Conservation (phyloP, 2,797 vertebrate genomes). For the Hemitrygon akajei region DNA sequence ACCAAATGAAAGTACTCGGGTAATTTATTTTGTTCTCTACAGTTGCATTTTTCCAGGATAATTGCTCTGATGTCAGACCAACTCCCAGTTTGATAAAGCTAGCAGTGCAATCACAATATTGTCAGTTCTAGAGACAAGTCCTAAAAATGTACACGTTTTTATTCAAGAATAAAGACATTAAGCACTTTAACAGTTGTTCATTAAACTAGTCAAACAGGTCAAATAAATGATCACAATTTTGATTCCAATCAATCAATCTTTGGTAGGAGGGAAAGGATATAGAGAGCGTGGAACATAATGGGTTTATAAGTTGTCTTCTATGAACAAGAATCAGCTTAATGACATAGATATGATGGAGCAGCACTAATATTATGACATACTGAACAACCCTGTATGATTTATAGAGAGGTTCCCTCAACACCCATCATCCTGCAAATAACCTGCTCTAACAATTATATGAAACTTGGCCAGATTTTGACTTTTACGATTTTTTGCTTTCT, state of each 20-base stretch:
- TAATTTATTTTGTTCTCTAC: neutral
- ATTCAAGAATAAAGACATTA: neutral
- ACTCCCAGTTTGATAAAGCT: neutral
- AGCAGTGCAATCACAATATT: neutral
- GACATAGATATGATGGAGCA: neutral
- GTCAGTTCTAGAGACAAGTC: neutral
- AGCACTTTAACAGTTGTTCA: neutral
- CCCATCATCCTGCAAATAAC: too few relatives aligned
- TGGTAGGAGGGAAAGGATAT: neutral
- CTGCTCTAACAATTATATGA: neutral
- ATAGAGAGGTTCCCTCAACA: neutral
- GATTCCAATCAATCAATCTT: neutral
- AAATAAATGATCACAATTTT: slow-evolving; percentile 14
- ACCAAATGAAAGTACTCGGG: neutral
- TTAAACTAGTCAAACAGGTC: neutral
- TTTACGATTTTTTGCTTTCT: neutral
- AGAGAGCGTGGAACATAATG: neutral
- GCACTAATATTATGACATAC: neutral
- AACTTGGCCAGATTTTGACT: neutral
- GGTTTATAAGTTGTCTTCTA: neutral
- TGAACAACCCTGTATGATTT: neutral
- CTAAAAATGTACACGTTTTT: neutral
- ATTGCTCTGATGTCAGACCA: neutral
- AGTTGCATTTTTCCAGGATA: neutral
- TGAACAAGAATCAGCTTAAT: neutral